A percentile compares a stretch with the other conserved stretches of the same genome.
phyloP scores from a whole-genome alignment of 2,888 invertebrate genomes.

The Salpingus planirostris region DNA sequence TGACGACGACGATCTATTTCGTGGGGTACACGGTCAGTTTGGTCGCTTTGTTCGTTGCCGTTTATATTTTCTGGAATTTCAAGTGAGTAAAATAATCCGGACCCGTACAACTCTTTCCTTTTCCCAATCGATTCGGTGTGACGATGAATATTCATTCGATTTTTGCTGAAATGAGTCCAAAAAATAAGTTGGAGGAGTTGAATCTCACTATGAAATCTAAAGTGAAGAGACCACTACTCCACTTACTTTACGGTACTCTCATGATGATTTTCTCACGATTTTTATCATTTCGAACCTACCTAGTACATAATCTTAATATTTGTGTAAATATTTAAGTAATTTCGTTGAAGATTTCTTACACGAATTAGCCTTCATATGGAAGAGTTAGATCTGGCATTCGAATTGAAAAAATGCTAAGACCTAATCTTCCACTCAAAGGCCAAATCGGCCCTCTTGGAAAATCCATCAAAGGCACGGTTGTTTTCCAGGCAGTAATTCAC shows the following conservation, averaged over 20 bases:
- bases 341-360: neutral
- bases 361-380: conserved; percentile 27
- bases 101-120: too few relatives aligned
- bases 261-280: conserved; percentile 1
- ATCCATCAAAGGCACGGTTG: too few relatives aligned
- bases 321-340: neutral
- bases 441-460: conserved; percentile 9
- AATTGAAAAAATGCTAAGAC: conserved; percentile 24
- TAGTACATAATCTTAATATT: too few relatives aligned
- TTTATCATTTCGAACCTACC: too few relatives aligned
- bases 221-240: conserved; percentile 43
- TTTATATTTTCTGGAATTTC: conserved; percentile 77
- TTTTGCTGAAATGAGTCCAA: conserved; percentile 10
- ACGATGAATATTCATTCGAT: too few relatives aligned
- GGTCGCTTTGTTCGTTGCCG: conserved; percentile 66
- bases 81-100: conserved; percentile 54
- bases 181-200: conserved; percentile 41
- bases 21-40: conserved; percentile 77
- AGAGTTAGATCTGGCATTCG: conserved; percentile 37
- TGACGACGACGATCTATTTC: conserved; percentile 70
- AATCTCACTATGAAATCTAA: conserved; percentile 39
- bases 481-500: neutral
- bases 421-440: conserved; percentile 32
- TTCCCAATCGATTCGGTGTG: too few relatives aligned
- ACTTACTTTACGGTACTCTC: conserved; percentile 31